Percentiles rank a stretch among this genome's conserved stretches.
phyloP scores from a whole-genome alignment of 2,888 invertebrate species.

The Drosophila leonis region DNA sequence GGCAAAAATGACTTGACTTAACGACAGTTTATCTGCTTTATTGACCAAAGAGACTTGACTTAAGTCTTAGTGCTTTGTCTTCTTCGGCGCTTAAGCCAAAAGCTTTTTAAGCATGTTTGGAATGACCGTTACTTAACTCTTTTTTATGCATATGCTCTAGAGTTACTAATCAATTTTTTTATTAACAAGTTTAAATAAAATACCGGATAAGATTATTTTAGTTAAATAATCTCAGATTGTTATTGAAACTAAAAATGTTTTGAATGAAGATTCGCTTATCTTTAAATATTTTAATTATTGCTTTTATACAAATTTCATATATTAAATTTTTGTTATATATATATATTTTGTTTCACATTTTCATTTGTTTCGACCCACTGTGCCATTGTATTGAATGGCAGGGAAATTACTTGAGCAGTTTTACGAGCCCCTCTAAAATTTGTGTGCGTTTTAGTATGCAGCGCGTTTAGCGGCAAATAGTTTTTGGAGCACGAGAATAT shows the following conservation, averaged over 20 bases:
- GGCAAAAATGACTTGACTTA: neutral
- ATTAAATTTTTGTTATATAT: no score
- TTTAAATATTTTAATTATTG: neutral
- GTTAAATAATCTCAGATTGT: no score
- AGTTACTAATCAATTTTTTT: no score
- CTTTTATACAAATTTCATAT: neutral
- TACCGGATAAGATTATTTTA: no score
- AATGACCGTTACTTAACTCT: no score
- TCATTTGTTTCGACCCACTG: constrained; percentile 32
- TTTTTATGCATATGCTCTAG: no score
- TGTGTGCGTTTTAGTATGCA: constrained; percentile 67
- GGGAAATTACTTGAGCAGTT: constrained; percentile 60
- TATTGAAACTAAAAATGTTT: no score
- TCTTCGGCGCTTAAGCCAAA: neutral
- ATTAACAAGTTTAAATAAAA: neutral
- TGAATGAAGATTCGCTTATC: no score
- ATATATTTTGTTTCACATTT: neutral
- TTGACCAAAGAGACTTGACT: neutral
- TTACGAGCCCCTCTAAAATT: constrained; percentile 45
- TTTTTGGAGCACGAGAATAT: constrained; percentile 70
- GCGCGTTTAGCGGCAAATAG: constrained; percentile 68
- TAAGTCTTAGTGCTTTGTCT: neutral
- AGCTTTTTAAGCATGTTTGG: no score
- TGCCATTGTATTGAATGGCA: constrained; percentile 38
- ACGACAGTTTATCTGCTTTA: neutral